phyloP scores from a whole-genome alignment of 2,113 vertebrate species.

The Coracopsis vasa region DNA sequence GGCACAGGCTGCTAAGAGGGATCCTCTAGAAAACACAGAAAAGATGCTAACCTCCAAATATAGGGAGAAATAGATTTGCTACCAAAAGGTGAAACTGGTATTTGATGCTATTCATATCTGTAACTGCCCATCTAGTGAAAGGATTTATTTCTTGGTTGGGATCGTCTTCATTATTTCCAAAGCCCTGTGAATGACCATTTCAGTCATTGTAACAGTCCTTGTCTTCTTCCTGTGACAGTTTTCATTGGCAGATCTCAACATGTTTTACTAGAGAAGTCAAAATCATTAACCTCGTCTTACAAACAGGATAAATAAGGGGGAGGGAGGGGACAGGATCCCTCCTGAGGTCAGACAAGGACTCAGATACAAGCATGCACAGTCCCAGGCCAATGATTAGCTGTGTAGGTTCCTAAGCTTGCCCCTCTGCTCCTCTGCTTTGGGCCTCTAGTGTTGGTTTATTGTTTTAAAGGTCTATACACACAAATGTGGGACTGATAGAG shows the following conservation, averaged over 20 bases:
- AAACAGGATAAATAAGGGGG: neutral
- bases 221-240: neutral
- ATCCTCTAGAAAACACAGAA: neutral
- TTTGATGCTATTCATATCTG: neutral
- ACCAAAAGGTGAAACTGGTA: neutral
- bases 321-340: neutral
- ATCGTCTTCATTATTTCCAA: neutral
- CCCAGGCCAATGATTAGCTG: neutral
- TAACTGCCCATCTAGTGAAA: neutral
- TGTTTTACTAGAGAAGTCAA: constrained; percentile 17
- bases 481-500: neutral
- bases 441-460: neutral
- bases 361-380: neutral
- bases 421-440: neutral
- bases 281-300: neutral
- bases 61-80: neutral
- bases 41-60: neutral
- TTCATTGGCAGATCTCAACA: neutral
- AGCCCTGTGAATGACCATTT: neutral
- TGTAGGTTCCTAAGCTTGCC: neutral
- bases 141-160: neutral
- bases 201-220: neutral
- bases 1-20: neutral
- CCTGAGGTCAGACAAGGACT: neutral
- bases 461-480: neutral